Percentiles rank a stretch among this genome's conserved stretches.
phyloP scores from a whole-genome alignment of 2,888 invertebrate genomes.

The Neoitamus cyanurus region DNA sequence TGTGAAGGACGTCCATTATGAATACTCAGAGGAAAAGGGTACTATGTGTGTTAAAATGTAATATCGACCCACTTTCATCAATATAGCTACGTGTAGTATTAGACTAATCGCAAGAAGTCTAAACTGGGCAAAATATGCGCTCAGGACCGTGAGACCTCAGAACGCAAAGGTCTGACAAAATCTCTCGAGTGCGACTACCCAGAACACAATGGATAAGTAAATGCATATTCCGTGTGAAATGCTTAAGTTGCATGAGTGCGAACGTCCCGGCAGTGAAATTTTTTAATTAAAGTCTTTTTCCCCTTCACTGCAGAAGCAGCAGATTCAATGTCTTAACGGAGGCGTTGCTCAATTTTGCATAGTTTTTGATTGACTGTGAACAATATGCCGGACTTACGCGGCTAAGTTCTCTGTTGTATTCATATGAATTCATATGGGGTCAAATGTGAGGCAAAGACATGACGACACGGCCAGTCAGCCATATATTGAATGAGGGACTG shows the following conservation, averaged over 20 bases:
- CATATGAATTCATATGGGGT: neutral
- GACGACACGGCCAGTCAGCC: neutral
- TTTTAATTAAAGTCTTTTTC: constrained; percentile 23
- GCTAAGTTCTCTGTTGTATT: neutral
- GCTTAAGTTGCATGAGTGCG: constrained; percentile 30
- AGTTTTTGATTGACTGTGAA: constrained; percentile 4
- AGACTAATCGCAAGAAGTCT: neutral
- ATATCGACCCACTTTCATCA: neutral
- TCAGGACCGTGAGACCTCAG: neutral
- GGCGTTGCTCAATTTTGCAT: neutral
- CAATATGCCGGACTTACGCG: constrained; percentile 1
- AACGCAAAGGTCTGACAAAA: neutral
- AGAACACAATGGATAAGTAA: neutral
- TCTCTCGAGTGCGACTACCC: neutral
- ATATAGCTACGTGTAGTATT: neutral
- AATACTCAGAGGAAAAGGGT: neutral
- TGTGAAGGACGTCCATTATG: neutral
- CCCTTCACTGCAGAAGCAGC: constrained; percentile 26
- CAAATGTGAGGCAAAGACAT: neutral
- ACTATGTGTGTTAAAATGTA: neutral
- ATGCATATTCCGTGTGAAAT: constrained; percentile 19
- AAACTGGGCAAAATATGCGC: neutral
- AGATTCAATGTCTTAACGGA: constrained; percentile 9
- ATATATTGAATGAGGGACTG: neutral
- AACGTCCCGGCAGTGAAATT: constrained; percentile 23